phyloP scores from a whole-genome alignment of 53 echinoderm and acorn worm species.

The Mesocentrotus franciscanus region DNA sequence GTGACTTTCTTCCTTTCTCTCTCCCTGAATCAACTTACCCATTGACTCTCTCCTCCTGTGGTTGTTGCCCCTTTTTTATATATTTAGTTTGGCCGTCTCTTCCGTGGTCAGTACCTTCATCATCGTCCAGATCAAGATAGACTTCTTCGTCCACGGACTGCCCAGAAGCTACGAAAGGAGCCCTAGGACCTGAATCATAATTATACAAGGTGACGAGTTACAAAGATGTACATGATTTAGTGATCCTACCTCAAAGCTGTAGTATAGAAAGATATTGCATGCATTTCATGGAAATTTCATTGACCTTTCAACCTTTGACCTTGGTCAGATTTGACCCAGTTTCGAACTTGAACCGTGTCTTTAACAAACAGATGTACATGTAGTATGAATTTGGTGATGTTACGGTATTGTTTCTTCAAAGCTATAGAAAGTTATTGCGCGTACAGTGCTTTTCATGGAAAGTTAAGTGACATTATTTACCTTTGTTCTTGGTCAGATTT shows the following conservation, averaged over 20 bases:
- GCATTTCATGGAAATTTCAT: too few species aligned
- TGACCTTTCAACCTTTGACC: too few species aligned
- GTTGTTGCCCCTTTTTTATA: neutral
- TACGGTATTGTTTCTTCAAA: too few species aligned
- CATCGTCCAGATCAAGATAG: conserved; percentile 22
- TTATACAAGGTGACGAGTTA: neutral
- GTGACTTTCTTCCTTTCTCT: neutral
- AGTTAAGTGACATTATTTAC: too few species aligned
- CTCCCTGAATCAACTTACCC: neutral
- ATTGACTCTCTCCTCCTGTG: conserved; percentile 28
- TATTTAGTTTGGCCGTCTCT: conserved; percentile 26
- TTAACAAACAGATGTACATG: neutral
- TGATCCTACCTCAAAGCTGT: neutral
- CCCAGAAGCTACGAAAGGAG: conserved; percentile 36
- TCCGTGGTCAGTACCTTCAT: conserved; percentile 43
- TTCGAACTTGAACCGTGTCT: neutral
- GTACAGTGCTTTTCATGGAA: too few species aligned
- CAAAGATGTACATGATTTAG: neutral
- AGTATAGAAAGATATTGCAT: neutral
- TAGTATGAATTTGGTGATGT: too few species aligned
- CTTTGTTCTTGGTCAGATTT: too few species aligned
- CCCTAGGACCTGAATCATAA: conserved; percentile 15
- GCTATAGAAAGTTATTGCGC: too few species aligned
- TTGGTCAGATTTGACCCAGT: neutral
- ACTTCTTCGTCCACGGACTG: conserved; percentile 27